These are phyloP conservation scores for Epinephelus fuscoguttatus DNA, from an alignment of 2,113 vertebrate genomes.

Conservation along the genomic window DNA sequence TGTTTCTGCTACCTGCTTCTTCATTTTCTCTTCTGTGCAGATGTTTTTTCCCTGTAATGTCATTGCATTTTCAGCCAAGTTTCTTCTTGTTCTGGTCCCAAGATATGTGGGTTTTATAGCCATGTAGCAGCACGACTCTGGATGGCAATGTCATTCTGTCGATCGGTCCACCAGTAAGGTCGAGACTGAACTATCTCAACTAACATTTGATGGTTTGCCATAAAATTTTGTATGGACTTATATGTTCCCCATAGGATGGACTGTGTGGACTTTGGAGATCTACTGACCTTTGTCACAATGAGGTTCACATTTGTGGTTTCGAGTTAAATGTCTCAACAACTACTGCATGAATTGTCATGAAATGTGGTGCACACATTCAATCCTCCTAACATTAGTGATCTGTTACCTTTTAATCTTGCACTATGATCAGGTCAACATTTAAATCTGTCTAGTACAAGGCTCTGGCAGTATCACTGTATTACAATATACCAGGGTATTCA, in stretches of 20 bases:
- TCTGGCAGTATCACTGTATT: too few species aligned
- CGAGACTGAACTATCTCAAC: too few species aligned
- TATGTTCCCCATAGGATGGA: background rate
- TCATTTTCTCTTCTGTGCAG: constrained; percentile 12
- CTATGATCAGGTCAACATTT: background rate
- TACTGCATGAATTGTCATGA: background rate
- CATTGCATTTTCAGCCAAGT: constrained; percentile 1
- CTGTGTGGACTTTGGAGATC: background rate
- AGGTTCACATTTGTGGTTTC: background rate
- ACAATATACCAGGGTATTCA: too few species aligned
- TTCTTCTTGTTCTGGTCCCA: constrained; percentile 3
- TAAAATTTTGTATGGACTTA: background rate
- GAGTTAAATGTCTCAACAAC: background rate
- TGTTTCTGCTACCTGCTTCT: constrained; percentile 30
- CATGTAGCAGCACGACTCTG: background rate
- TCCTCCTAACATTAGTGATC: background rate
- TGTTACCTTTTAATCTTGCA: background rate
- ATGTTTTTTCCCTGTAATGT: constrained; percentile 20
- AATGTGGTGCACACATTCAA: background rate
- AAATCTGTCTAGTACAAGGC: too few species aligned
- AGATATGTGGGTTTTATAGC: background rate
- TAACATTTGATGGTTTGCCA: background rate
- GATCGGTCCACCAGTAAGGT: background rate
- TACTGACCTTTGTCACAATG: background rate
- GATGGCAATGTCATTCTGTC: background rate